phyloP scores from a whole-genome alignment of 2,797 vertebrate genomes.

The Menidia menidia region DNA sequence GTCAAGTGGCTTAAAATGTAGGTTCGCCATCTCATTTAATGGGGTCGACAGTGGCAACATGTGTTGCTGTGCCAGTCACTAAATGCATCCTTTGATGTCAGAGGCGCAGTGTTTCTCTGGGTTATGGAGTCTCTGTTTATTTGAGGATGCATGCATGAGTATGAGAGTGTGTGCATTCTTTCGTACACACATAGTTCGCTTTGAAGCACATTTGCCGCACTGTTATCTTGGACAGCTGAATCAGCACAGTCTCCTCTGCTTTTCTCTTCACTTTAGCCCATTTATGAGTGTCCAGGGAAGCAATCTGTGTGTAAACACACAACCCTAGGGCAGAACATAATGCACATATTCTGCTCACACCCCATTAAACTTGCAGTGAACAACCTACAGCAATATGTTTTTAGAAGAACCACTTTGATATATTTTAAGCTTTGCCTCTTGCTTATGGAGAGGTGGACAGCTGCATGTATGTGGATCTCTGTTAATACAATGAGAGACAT shows the following conservation, averaged over 20 bases:
- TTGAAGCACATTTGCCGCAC: constrained; percentile 42
- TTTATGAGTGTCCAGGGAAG: constrained; percentile 56
- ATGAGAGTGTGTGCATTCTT: constrained; percentile 20
- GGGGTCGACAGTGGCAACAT: constrained; percentile 51
- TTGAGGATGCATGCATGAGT: constrained; percentile 7
- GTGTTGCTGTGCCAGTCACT: constrained; percentile 42
- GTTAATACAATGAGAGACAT: constrained; percentile 64
- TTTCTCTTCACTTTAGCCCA: constrained; percentile 44
- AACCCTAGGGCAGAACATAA: constrained; percentile 52
- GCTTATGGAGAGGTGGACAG: constrained; percentile 13
- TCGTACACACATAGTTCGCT: constrained; percentile 41
- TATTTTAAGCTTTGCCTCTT: constrained; percentile 21
- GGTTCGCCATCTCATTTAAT: constrained; percentile 61
- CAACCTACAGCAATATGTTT: constrained; percentile 56
- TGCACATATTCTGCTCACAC: constrained; percentile 57
- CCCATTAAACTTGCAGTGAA: constrained; percentile 65
- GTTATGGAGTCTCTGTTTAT: constrained; percentile 28
- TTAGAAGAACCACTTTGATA: constrained; percentile 31
- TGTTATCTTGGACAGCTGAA: constrained; percentile 60
- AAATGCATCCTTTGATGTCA: constrained; percentile 26
- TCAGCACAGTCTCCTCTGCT: constrained; percentile 60
- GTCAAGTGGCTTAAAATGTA: constrained; percentile 70
- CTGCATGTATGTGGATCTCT: constrained; percentile 7
- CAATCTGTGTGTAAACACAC: constrained; percentile 70
- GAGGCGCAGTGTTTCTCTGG: neutral